Evolutionary conservation across 2,888 invertebrate species (phyloP).

Genomic region (Ecliptopera silaceata): DNA sequence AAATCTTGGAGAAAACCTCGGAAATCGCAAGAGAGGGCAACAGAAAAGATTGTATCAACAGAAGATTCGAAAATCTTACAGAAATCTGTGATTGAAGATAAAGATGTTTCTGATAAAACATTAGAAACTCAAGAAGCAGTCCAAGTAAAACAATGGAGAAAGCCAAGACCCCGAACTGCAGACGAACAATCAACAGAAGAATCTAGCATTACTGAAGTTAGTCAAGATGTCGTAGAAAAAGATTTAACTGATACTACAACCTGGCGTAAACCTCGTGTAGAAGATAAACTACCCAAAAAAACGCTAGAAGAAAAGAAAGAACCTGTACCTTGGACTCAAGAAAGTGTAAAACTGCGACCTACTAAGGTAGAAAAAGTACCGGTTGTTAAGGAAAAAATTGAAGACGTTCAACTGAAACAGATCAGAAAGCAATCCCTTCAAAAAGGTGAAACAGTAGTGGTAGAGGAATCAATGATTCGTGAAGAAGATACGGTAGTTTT

Average conservation of each 20-base stretch:
- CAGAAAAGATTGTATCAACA: constrained; percentile 22
- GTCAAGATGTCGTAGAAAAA: constrained; percentile 33
- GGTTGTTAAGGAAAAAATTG: constrained; percentile 80
- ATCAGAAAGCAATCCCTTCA: constrained; percentile 66
- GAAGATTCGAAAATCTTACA: constrained; percentile 34
- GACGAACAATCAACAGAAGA: constrained; percentile 28
- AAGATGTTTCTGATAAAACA: constrained; percentile 10
- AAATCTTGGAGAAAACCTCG: constrained; percentile 59
- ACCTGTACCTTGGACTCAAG: constrained; percentile 84
- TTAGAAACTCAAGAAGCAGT: constrained; percentile 15
- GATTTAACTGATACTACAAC: constrained; percentile 20
- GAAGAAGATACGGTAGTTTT: constrained; percentile 83
- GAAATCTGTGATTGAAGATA: constrained; percentile 24
- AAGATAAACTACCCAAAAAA: constrained; percentile 40
- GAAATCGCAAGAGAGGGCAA: constrained; percentile 42
- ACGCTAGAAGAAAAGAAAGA: constrained; percentile 52
- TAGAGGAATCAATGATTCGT: constrained; percentile 81
- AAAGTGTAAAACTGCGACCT: constrained; percentile 84
- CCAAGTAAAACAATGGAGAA: constrained; percentile 30
- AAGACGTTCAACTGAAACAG: constrained; percentile 68
- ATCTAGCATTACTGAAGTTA: constrained; percentile 3
- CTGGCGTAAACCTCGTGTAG: constrained; percentile 39
- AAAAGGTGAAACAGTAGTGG: constrained; percentile 58
- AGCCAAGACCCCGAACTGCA: constrained; percentile 21
- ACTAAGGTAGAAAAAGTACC: constrained; percentile 82